Evolutionary conservation across 2,888 invertebrate genomes (phyloP), one percentile per base, ranked within the genome.

Genomic region (Drosophila neonasuta): DNA sequence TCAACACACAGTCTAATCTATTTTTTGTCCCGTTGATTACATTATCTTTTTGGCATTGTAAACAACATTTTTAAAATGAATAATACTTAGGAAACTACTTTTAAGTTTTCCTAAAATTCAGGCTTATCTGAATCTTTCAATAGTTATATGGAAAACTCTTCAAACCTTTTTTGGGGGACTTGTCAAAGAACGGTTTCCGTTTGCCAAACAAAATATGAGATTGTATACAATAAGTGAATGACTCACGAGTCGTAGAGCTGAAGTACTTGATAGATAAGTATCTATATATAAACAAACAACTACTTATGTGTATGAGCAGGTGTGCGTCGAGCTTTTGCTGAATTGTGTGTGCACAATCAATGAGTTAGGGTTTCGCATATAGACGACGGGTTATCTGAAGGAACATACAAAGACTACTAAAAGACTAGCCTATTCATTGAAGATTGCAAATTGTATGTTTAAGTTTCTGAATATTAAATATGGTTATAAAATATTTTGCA

Each of bases 301-400:
- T 44, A 41, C n/a, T 4, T 11, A 52, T 20, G 30, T 17, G 15
- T 41, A 36, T 34, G 24, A 7, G 29, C 73, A 74, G 70, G 66
- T 67, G 62, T 36, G 32, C 36, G 34, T 3, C 15, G 39, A 46
- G 48, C 17, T 39, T 41, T 32, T 17, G 39, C 42, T 41, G 17
- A 48, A 49, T 32, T 44, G 36, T 62, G 58, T 73, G 29, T 58
- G 51, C 71, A 62, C 62, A 48, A 62, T 76, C 71, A 59, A 61
- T 46, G 61, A 42, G 41, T 46, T 61, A 39, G 44, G 15, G 41
- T 50, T 11, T 11, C n/a, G 4, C 39, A 15, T 15, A 49, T 34
- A 42, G 15, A n/a, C 39, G 15, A n/a, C 39, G n/a, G 39, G 39
- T 55, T 58, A 48, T 63, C 32, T 54, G 46, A 39, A 30, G 36